Evolutionary conservation across 2,797 vertebrate species (phyloP).

Genomic region (Poeciliopsis turneri): DNA sequence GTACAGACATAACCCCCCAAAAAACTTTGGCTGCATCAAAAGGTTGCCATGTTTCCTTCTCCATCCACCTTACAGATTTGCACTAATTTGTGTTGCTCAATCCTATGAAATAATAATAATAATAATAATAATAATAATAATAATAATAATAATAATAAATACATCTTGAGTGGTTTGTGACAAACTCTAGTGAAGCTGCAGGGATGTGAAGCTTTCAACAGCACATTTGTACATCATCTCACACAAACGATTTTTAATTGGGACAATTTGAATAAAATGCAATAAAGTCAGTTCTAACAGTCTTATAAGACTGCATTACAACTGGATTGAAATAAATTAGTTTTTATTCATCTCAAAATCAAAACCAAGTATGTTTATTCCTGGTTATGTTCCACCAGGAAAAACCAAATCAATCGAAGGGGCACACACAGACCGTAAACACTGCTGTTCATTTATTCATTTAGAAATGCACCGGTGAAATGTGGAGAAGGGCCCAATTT

Average conservation of each 20-base stretch:
- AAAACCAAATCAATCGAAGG: neutral
- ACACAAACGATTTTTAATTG: neutral
- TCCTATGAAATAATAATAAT: neutral
- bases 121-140: neutral
- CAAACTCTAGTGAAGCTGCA: neutral
- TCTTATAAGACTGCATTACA: neutral
- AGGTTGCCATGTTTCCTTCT: neutral
- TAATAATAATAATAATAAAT: neutral
- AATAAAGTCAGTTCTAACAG: neutral
- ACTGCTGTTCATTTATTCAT: neutral
- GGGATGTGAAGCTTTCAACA: neutral
- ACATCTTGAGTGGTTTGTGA: neutral
- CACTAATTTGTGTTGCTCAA: neutral
- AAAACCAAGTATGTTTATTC: neutral
- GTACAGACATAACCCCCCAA: neutral
- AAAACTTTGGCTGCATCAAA: neutral
- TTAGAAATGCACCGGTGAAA: neutral
- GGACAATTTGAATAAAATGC: neutral
- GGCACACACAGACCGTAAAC: neutral
- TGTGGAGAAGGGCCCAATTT: neutral
- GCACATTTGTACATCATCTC: neutral
- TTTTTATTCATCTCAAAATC: neutral
- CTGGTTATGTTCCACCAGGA: neutral
- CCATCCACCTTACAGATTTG: neutral
- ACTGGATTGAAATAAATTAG: too few relatives aligned